Evolutionary conservation across 1,140 invertebrate genomes (phyloP).

Genomic region (Sesamia nonagrioides): DNA sequence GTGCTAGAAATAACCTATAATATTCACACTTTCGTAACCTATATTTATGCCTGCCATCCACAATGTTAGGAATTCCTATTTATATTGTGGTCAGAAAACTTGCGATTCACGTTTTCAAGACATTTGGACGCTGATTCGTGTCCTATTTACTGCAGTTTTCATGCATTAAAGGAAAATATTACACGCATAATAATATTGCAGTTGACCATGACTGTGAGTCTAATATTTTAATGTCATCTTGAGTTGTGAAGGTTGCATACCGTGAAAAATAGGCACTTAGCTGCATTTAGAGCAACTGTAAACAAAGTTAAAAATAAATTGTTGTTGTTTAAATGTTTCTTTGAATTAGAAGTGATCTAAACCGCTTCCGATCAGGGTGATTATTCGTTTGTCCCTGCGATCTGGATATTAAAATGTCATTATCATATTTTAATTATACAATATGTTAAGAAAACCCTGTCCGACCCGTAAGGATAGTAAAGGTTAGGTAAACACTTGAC

Average conservation of each 20-base stretch:
- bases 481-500: too few relatives aligned
- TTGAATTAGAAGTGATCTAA: not conserved
- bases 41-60: constrained; percentile 26
- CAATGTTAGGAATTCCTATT: constrained; percentile 19
- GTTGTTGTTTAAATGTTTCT: too few relatives aligned
- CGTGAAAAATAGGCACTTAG: not conserved
- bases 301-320: not conserved
- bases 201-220: not conserved
- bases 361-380: not conserved
- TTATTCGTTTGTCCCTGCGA: not conserved
- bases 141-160: not conserved
- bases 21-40: constrained; percentile 34
- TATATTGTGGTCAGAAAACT: constrained; percentile 25
- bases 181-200: not conserved
- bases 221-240: not conserved
- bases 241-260: not conserved
- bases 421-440: not conserved
- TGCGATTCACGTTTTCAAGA: constrained; percentile 18
- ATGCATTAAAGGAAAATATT: constrained; percentile 1
- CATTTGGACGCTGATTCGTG: constrained; percentile 6
- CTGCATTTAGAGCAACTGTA: not conserved
- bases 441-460: too few relatives aligned
- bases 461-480: too few relatives aligned
- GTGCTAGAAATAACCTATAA: constrained; percentile 26
- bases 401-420: not conserved